phyloP scores from a whole-genome alignment of 1,140 invertebrate species.

The Rhizoglyphus robini region DNA sequence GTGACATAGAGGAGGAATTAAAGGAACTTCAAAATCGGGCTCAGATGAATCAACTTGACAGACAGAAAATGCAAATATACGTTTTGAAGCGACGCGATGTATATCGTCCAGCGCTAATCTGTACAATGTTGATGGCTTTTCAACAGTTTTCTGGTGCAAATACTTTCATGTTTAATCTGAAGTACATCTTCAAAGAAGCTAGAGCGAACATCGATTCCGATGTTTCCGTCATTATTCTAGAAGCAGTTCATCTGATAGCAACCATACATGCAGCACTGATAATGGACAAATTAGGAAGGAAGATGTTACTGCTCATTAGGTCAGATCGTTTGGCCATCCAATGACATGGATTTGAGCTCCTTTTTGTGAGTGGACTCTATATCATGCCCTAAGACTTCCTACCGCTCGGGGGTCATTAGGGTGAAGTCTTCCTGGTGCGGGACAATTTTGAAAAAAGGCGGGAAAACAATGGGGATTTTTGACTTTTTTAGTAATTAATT shows the following conservation, averaged over 20 bases:
- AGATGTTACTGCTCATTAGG: conserved; percentile 66
- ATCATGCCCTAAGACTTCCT: no score
- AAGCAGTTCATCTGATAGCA: conserved; percentile 71
- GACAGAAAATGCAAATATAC: conserved; percentile 3
- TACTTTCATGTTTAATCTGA: conserved; percentile 82
- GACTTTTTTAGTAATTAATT: no score
- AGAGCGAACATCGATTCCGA: conserved; percentile 44
- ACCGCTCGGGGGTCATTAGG: no score
- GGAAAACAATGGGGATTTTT: no score
- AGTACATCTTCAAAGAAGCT: conserved; percentile 59
- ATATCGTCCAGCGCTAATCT: conserved; percentile 57
- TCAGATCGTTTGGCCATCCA: no score
- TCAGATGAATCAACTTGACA: neutral
- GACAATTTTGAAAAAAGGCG: no score
- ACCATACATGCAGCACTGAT: conserved; percentile 66
- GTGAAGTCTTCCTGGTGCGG: no score
- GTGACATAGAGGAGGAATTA: conserved; percentile 10
- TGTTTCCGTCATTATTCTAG: conserved; percentile 62
- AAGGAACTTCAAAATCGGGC: conserved; percentile 2
- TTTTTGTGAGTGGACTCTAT: no score
- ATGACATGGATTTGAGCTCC: no score
- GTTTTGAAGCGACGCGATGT: conserved; percentile 45
- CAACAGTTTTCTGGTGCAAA: conserved; percentile 86
- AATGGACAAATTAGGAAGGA: conserved; percentile 67
- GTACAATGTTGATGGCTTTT: conserved; percentile 77